A percentile compares a stretch with the other conserved stretches of the same genome.
Evolutionary conservation across 2,797 vertebrate species (phyloP).

Genomic region (Eupleurogrammus muticus): DNA sequence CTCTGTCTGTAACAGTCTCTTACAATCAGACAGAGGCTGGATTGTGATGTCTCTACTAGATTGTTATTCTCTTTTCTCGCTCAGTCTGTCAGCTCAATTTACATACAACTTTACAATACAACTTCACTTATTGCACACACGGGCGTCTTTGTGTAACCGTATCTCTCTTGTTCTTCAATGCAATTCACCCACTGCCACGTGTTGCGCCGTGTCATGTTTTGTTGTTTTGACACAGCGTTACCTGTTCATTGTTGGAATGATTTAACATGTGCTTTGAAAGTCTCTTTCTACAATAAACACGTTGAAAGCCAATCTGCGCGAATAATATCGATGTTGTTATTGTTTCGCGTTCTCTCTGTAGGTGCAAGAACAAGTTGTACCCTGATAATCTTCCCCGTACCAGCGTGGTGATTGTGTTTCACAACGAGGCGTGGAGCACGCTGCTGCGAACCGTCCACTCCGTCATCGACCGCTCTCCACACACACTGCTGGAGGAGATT

Average conservation of each 20-base stretch:
- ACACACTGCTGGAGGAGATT: slow-evolving; percentile 94
- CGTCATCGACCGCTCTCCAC: slow-evolving; percentile 95
- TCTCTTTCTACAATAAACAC: not conserved
- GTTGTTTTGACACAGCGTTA: not conserved
- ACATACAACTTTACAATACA: too few relatives aligned
- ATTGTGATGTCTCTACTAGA: slow-evolving; percentile 45
- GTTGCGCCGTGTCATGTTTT: not conserved
- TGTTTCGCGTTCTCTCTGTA: slow-evolving; percentile 57
- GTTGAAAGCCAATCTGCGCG: not conserved
- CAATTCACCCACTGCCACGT: not conserved
- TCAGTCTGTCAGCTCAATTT: slow-evolving; percentile 40
- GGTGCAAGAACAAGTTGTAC: slow-evolving; percentile 98
- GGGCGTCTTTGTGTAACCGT: not conserved
- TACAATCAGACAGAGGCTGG: slow-evolving; percentile 43
- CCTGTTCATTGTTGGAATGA: not conserved
- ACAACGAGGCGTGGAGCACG: slow-evolving; percentile 98
- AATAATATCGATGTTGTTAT: not conserved
- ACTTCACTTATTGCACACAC: slow-evolving; percentile 4
- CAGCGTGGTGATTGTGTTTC: slow-evolving; percentile 98
- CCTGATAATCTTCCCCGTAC: slow-evolving; percentile 94
- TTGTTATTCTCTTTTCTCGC: slow-evolving; percentile 26
- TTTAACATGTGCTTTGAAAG: not conserved
- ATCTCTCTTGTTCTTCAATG: not conserved
- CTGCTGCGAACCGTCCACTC: slow-evolving; percentile 96
- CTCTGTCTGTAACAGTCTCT: slow-evolving; percentile 46